phyloP scores from a whole-genome alignment of 2,113 vertebrate species.

The Heterocephalus glaber region DNA sequence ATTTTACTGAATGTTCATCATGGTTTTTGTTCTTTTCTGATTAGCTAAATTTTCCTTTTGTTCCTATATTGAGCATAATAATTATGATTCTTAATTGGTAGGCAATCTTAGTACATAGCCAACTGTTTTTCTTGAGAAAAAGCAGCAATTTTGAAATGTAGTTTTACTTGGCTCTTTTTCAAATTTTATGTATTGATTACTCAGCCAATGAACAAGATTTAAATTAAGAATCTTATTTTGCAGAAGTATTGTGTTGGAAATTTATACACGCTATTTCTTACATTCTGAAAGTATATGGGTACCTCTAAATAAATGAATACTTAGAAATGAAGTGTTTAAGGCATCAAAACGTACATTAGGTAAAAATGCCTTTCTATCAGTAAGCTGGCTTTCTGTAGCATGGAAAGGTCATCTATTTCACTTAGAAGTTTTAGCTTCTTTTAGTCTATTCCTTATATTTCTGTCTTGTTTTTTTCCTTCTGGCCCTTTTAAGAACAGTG shows the following conservation, averaged over 20 bases:
- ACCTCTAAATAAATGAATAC: background rate
- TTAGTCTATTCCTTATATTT: conserved; percentile 15
- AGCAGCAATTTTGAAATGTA: conserved; percentile 4
- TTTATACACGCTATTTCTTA: conserved; percentile 31
- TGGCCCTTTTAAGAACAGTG: background rate
- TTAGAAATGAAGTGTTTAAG: conserved; percentile 45
- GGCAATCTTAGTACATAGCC: background rate
- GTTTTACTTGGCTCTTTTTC: conserved; percentile 34
- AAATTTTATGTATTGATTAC: conserved; percentile 35
- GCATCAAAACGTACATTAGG: background rate
- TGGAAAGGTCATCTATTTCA: background rate
- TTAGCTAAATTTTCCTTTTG: conserved; percentile 49
- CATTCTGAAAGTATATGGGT: conserved; percentile 22
- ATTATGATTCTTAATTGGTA: conserved; percentile 52
- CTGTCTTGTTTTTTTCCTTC: conserved; percentile 38
- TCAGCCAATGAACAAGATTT: conserved; percentile 14
- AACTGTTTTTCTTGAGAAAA: conserved; percentile 36
- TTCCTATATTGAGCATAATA: background rate
- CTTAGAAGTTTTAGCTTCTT: conserved; percentile 39
- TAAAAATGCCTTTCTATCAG: background rate
- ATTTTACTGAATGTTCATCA: conserved; percentile 49
- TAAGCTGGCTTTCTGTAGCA: background rate
- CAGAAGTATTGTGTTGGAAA: background rate
- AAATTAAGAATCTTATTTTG: conserved; percentile 47
- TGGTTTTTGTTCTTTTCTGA: conserved; percentile 59